Percentiles rank a stretch among this genome's conserved stretches.
Conservation (phyloP, 2,797 vertebrate species). For the Pipistrellus nathusii region DNA sequence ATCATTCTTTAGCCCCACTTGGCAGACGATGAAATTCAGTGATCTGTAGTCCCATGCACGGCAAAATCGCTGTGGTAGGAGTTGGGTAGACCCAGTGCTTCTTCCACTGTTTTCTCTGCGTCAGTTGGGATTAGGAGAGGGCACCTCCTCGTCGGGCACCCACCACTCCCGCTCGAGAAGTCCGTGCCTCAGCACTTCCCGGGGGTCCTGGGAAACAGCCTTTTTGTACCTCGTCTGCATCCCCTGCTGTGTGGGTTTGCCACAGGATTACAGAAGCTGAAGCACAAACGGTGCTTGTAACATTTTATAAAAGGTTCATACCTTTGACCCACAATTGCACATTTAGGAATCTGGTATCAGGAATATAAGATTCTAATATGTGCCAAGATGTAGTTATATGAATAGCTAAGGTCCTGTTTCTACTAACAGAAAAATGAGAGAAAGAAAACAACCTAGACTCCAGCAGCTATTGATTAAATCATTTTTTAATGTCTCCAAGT, state of each 20-base stretch:
- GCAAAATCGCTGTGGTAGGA: accelerated
- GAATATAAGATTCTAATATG: no score
- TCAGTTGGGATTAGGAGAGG: not conserved
- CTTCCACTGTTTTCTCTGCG: not conserved
- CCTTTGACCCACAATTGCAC: not conserved
- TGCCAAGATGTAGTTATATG: not conserved
- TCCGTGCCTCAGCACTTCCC: no score
- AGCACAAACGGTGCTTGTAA: not conserved
- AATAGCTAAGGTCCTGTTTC: not conserved
- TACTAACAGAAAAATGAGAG: not conserved
- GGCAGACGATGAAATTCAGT: accelerated
- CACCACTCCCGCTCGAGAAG: not conserved
- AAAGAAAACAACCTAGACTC: not conserved
- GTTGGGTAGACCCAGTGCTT: no score
- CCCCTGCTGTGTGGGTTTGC: not conserved
- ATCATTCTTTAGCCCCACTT: accelerated
- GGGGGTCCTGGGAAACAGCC: not conserved
- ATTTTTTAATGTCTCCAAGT: not conserved
- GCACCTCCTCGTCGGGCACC: no score
- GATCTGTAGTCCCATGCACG: not conserved
- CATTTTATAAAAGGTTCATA: not conserved
- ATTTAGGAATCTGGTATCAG: not conserved
- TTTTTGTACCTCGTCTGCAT: not conserved
- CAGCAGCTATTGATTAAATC: not conserved
- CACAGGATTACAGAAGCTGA: no score